Evolutionary conservation across 2,888 invertebrate genomes (phyloP).

Genomic region (Helobdella robusta): DNA sequence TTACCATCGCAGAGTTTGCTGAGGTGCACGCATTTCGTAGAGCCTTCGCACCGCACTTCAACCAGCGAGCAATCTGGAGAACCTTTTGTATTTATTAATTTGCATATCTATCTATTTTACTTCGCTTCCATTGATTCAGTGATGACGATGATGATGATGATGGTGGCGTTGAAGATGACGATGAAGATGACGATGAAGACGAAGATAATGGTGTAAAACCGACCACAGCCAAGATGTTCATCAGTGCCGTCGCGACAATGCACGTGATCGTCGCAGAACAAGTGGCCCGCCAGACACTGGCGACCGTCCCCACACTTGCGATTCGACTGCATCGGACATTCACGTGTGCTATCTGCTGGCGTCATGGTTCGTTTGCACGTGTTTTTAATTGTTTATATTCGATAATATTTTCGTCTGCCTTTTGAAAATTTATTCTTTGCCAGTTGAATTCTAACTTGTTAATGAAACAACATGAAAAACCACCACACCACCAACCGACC

Average conservation of each 20-base stretch:
- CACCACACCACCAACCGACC: conserved; percentile 41
- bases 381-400: neutral
- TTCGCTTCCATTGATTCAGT: neutral
- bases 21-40: conserved; percentile 59
- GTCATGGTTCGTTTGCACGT: neutral
- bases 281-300: conserved; percentile 37
- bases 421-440: neutral
- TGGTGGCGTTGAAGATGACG: neutral
- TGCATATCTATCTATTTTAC: neutral
- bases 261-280: conserved; percentile 41
- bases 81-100: neutral
- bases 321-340: no score
- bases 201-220: conserved; percentile 3
- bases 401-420: neutral
- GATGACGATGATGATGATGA: neutral
- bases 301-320: neutral
- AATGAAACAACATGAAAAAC: conserved; percentile 40
- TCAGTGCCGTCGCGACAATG: conserved; percentile 44
- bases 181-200: conserved; percentile 2
- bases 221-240: conserved; percentile 35
- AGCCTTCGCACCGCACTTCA: conserved; percentile 40
- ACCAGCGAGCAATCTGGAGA: neutral
- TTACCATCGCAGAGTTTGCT: conserved; percentile 31
- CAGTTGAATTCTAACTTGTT: neutral
- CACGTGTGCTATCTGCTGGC: neutral